Evolutionary conservation across 1,140 invertebrate species (phyloP).

Genomic region (Leptinotarsa defecta): DNA sequence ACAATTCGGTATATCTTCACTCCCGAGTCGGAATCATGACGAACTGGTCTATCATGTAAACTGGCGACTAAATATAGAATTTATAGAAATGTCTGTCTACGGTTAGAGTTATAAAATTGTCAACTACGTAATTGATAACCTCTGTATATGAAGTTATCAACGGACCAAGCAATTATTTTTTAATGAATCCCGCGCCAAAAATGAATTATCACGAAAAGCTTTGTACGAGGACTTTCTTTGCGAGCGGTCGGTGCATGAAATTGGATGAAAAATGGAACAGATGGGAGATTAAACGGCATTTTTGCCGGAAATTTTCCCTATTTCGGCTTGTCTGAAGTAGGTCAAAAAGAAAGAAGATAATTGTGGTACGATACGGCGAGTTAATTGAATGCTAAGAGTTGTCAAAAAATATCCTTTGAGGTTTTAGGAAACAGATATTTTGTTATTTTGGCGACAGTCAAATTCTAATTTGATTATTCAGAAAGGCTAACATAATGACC

Average conservation of each 20-base stretch:
- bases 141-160: background rate
- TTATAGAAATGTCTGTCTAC: background rate
- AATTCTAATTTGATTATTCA: too few relatives aligned
- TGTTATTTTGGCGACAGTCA: too few relatives aligned
- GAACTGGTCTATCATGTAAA: background rate
- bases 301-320: background rate
- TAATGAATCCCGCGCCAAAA: background rate
- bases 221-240: background rate
- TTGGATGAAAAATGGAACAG: background rate
- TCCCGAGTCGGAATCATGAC: too few relatives aligned
- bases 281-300: background rate
- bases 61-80: background rate
- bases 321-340: background rate
- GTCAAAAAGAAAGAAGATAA: background rate
- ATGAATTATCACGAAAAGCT: background rate
- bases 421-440: too few relatives aligned
- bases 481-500: too few relatives aligned
- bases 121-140: background rate
- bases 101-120: conserved; percentile 1
- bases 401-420: too few relatives aligned
- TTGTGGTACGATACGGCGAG: background rate
- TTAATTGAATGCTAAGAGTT: too few relatives aligned
- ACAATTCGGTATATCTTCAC: too few relatives aligned
- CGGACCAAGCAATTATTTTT: background rate
- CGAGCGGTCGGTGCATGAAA: background rate